Evolutionary conservation across 2,797 vertebrate species (phyloP).

Genomic region (Aldrovandia affinis): DNA sequence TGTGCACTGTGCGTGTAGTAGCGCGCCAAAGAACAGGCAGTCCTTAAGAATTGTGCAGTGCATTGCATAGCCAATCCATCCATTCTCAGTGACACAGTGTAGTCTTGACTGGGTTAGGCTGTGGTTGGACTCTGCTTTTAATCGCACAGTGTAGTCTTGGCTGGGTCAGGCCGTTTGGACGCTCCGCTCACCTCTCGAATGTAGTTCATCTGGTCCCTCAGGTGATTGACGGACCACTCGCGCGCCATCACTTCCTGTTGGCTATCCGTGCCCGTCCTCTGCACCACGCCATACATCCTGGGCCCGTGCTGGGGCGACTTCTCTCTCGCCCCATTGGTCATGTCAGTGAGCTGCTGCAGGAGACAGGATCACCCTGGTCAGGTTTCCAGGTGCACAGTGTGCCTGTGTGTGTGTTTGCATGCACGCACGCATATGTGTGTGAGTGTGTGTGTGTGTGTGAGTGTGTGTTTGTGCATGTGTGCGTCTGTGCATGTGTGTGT

Average conservation of each 20-base stretch:
- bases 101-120: neutral
- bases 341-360: constrained; percentile 76
- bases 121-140: neutral
- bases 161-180: too few relatives aligned
- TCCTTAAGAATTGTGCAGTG: neutral
- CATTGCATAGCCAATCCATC: neutral
- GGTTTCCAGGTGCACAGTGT: constrained; percentile 58
- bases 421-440: constrained; percentile 2
- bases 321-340: constrained; percentile 78
- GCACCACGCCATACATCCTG: constrained; percentile 87
- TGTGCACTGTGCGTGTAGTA: too few relatives aligned
- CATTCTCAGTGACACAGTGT: constrained; percentile 19
- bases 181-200: constrained; percentile 91
- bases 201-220: constrained; percentile 96
- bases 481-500: neutral
- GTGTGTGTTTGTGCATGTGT: constrained; percentile 17
- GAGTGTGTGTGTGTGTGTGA: neutral
- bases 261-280: constrained; percentile 79
- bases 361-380: constrained; percentile 65
- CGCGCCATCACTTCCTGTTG: constrained; percentile 92
- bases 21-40: neutral
- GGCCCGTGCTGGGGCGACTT: constrained; percentile 68
- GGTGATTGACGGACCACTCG: constrained; percentile 87
- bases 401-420: neutral
- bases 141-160: neutral